These are phyloP conservation scores for Isotomurus palustris DNA, from an alignment of 2,888 invertebrate genomes.

Conservation along the genomic window DNA sequence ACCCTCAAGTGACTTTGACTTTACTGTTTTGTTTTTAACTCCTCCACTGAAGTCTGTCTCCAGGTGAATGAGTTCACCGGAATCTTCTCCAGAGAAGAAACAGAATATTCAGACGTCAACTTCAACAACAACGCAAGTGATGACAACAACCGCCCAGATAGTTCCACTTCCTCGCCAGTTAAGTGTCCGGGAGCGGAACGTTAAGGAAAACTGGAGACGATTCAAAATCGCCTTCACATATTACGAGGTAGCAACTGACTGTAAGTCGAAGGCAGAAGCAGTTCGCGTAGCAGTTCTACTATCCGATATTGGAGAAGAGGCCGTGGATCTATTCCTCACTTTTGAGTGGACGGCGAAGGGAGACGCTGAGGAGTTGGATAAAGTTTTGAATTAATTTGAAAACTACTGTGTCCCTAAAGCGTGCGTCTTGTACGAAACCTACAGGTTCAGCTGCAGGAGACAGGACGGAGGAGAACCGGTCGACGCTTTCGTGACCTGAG, in stretches of 20 bases:
- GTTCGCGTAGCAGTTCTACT: not conserved
- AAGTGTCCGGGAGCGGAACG: no score
- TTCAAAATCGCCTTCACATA: not conserved
- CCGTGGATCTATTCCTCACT: not conserved
- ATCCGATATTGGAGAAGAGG: not conserved
- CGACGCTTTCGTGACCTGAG: not conserved
- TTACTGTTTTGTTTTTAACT: no score
- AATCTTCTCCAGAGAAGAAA: no score
- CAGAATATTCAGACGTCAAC: no score
- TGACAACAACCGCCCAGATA: no score
- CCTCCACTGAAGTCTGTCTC: no score
- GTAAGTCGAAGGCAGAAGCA: not conserved
- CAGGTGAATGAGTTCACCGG: no score
- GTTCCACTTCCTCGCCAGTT: no score
- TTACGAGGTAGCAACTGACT: not conserved
- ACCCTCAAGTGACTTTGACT: no score
- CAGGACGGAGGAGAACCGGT: not conserved
- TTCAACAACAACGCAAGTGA: no score
- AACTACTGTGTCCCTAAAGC: no score
- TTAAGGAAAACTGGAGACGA: not conserved
- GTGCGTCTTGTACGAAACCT: no score
- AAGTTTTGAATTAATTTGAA: not conserved
- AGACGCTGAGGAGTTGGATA: not conserved
- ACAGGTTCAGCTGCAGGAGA: not conserved
- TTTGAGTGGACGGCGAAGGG: not conserved